phyloP scores from a whole-genome alignment of 2,888 invertebrate species.

The Anagyrus pseudococci region DNA sequence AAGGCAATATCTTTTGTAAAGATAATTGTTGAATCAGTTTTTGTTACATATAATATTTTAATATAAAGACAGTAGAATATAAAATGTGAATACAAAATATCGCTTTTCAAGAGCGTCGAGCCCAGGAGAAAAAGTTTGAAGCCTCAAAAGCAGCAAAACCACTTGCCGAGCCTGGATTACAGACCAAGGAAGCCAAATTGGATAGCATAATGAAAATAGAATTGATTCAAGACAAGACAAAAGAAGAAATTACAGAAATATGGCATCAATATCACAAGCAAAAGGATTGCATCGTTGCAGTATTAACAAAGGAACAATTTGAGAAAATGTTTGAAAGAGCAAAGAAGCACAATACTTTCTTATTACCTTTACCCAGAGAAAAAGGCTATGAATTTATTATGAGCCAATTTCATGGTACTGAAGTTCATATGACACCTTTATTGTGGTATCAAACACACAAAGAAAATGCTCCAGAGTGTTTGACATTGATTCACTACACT shows the following conservation, averaged over 20 bases:
- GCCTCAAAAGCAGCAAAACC: slow-evolving; percentile 48
- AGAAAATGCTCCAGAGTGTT: slow-evolving; percentile 88
- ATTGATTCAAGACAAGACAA: slow-evolving; percentile 73
- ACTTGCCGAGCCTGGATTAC: slow-evolving; percentile 34
- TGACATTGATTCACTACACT: slow-evolving; percentile 80
- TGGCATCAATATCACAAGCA: slow-evolving; percentile 83
- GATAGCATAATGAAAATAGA: slow-evolving; percentile 80
- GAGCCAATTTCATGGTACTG: slow-evolving; percentile 74
- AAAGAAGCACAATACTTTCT: slow-evolving; percentile 72
- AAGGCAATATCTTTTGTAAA: slow-evolving; percentile 25
- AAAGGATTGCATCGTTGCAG: slow-evolving; percentile 79
- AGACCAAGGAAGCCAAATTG: slow-evolving; percentile 58
- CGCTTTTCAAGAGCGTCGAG: slow-evolving; percentile 51
- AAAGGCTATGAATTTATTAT: slow-evolving; percentile 88
- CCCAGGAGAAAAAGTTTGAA: slow-evolving; percentile 46
- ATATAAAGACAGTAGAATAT: not conserved
- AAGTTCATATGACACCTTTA: slow-evolving; percentile 84
- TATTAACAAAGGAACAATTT: slow-evolving; percentile 70
- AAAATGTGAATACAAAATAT: slow-evolving; percentile 27
- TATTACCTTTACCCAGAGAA: slow-evolving; percentile 81
- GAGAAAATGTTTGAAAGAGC: slow-evolving; percentile 68
- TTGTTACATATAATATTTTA: slow-evolving; percentile 5
- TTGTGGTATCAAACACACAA: slow-evolving; percentile 86
- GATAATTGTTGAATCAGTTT: slow-evolving; percentile 7
- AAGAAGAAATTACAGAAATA: slow-evolving; percentile 75